Conservation (phyloP, 1,140 invertebrate species). For the Tigriopus japonicus region DNA sequence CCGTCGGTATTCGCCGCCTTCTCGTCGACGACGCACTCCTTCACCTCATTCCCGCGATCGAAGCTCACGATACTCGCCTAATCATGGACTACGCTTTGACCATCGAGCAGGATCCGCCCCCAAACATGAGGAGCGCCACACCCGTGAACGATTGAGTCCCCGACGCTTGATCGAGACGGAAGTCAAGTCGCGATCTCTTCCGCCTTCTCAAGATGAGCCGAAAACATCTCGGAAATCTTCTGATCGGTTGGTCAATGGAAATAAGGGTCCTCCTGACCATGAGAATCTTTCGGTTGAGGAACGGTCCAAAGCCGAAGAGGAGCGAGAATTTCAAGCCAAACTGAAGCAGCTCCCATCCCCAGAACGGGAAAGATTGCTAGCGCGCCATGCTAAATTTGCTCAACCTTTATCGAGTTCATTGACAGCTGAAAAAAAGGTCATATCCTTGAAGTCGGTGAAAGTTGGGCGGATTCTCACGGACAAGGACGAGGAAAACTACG, state of each 20-base stretch:
- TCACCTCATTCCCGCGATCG: neutral
- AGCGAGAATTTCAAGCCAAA: neutral
- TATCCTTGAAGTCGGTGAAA: no score
- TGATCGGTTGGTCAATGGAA: no score
- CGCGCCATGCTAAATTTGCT: neutral
- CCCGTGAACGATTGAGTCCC: no score
- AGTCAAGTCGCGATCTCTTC: neutral
- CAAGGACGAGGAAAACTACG: no score
- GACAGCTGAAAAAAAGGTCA: no score
- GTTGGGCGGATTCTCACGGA: no score
- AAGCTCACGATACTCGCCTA: neutral
- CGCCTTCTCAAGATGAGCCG: neutral
- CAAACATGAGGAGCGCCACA: no score
- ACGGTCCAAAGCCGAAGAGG: neutral
- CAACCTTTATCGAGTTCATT: no score
- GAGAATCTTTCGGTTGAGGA: no score
- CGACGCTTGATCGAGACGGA: neutral
- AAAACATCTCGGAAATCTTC: no score
- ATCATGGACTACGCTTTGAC: neutral
- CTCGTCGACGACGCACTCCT: neutral
- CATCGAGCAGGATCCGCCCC: neutral
- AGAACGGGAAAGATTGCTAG: slow-evolving; percentile 5
- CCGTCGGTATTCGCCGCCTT: neutral
- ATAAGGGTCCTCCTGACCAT: no score
- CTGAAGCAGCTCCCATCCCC: neutral